Percentiles rank a stretch among this genome's conserved stretches.
These are phyloP conservation scores for Castor canadensis DNA, from an alignment of 2,113 vertebrate species.

Conservation along the genomic window DNA sequence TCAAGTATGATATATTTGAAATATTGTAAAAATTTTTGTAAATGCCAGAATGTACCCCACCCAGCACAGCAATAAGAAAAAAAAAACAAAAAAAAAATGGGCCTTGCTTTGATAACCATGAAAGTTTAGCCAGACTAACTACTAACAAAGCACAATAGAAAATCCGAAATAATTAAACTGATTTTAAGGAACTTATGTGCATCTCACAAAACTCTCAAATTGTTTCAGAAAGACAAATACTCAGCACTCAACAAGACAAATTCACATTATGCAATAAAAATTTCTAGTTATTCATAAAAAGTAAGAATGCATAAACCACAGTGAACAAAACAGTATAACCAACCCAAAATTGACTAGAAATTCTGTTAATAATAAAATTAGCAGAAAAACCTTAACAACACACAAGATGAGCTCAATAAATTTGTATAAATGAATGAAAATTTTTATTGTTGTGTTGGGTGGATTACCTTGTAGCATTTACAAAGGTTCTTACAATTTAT, in stretches of 20 bases:
- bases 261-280: background rate
- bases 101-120: background rate
- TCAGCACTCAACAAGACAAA: background rate
- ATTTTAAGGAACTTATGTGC: background rate
- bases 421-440: too few relatives aligned
- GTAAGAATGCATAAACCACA: background rate
- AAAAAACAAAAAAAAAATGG: too few relatives aligned
- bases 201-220: background rate
- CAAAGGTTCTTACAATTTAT: too few relatives aligned
- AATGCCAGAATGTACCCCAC: too few relatives aligned
- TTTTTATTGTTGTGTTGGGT: too few relatives aligned
- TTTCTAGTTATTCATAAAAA: background rate
- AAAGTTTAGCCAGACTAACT: background rate
- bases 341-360: background rate
- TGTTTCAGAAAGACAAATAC: background rate
- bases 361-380: background rate
- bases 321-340: background rate
- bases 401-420: too few relatives aligned
- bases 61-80: too few relatives aligned
- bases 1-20: too few relatives aligned
- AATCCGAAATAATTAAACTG: background rate
- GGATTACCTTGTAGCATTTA: too few relatives aligned
- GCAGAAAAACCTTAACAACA: background rate
- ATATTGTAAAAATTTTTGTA: too few relatives aligned
- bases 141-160: background rate